phyloP scores from a whole-genome alignment of 2,113 vertebrate genomes.

The Silurus meridionalis region DNA sequence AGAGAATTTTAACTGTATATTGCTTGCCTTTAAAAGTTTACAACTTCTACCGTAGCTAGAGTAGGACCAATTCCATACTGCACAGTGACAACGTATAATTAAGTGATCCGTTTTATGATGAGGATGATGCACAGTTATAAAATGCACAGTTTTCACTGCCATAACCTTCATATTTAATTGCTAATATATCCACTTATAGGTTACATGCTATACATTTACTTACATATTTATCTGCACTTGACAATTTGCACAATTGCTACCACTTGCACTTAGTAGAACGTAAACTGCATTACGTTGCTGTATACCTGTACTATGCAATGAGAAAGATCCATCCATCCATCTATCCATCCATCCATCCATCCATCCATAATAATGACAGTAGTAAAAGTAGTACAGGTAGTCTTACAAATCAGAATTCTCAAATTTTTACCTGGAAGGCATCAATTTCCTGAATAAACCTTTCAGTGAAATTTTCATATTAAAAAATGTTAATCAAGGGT shows the following conservation, averaged over 20 bases:
- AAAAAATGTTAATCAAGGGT: background rate
- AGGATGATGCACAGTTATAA: too few species aligned
- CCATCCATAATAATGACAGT: background rate
- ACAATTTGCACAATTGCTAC: too few species aligned
- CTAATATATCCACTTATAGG: too few species aligned
- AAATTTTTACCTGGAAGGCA: background rate
- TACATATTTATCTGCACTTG: too few species aligned
- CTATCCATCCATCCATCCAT: too few species aligned
- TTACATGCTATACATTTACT: too few species aligned
- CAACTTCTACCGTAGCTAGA: background rate
- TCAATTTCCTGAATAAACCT: background rate
- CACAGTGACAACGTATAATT: background rate
- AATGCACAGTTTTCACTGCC: too few species aligned
- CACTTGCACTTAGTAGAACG: too few species aligned
- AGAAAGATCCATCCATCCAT: too few species aligned
- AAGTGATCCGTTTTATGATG: background rate
- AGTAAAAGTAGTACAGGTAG: background rate
- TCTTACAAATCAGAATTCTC: background rate
- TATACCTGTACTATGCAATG: too few species aligned
- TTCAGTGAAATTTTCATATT: background rate
- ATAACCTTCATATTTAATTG: too few species aligned
- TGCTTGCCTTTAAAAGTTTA: background rate
- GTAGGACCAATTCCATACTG: background rate
- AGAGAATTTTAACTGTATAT: background rate
- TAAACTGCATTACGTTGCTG: too few species aligned